These are phyloP conservation scores for Rhysida immarginata DNA, from an alignment of 1,140 invertebrate genomes.

Conservation along the genomic window DNA sequence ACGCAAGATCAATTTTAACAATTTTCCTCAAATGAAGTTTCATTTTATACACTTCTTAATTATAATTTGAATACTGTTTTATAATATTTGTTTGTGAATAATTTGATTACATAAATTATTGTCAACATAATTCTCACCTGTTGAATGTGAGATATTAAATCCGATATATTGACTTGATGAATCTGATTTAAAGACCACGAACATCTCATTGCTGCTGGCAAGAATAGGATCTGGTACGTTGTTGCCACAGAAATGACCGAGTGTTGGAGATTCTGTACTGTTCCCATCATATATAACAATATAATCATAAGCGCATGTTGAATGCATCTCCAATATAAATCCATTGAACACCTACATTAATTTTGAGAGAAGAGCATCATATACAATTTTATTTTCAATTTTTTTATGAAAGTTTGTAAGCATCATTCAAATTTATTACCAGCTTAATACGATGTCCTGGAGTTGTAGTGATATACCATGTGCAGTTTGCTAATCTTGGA, in stretches of 20 bases:
- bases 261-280: slow-evolving; percentile 54
- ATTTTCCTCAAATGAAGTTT: too few relatives aligned
- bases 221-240: slow-evolving; percentile 78
- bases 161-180: slow-evolving; percentile 85
- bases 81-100: too few relatives aligned
- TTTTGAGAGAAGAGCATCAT: neutral
- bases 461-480: slow-evolving; percentile 92
- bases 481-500: slow-evolving; percentile 85
- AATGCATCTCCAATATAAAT: slow-evolving; percentile 91
- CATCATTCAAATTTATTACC: slow-evolving; percentile 26
- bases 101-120: too few relatives aligned
- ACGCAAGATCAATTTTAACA: too few relatives aligned
- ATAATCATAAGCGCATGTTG: slow-evolving; percentile 91
- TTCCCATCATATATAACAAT: slow-evolving; percentile 85
- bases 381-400: neutral
- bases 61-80: too few relatives aligned
- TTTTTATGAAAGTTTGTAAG: neutral
- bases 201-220: slow-evolving; percentile 79
- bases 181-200: slow-evolving; percentile 92
- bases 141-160: slow-evolving; percentile 75
- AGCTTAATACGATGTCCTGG: slow-evolving; percentile 91
- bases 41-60: too few relatives aligned
- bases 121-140: too few relatives aligned
- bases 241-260: slow-evolving; percentile 81
- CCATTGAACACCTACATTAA: slow-evolving; percentile 55